Conservation (phyloP, 2,113 vertebrate species). For the Nettapus auritus region DNA sequence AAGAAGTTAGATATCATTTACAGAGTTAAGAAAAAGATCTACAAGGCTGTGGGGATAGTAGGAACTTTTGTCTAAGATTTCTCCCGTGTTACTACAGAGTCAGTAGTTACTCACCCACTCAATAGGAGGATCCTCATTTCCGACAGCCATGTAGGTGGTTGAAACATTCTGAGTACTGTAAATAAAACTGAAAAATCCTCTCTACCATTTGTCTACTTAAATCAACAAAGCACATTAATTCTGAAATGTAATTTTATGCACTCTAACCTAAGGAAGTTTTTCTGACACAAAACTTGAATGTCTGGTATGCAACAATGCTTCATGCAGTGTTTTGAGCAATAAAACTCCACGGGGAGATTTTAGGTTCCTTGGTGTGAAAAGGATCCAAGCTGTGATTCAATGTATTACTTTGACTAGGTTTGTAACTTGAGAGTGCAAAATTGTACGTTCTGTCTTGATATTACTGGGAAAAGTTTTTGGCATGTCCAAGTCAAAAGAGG, state of each 20-base stretch:
- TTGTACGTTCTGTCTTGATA: not conserved
- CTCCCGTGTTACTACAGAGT: not conserved
- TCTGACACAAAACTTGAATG: not conserved
- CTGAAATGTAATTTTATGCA: not conserved
- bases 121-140: not conserved
- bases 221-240: not conserved
- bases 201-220: not conserved
- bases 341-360: not conserved
- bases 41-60: not conserved
- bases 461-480: not conserved
- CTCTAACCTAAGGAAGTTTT: not conserved
- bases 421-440: not conserved
- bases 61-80: not conserved
- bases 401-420: not conserved
- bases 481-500: not conserved
- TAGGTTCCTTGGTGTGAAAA: not conserved
- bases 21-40: not conserved
- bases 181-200: not conserved
- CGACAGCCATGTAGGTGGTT: not conserved
- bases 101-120: not conserved
- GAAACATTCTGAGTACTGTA: not conserved
- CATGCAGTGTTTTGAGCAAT: not conserved
- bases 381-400: not conserved
- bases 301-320: not conserved
- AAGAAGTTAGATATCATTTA: not conserved